Base-by-base conservation (phyloP, 2,888 invertebrate genomes). In the Melanargia galathea region DNA sequence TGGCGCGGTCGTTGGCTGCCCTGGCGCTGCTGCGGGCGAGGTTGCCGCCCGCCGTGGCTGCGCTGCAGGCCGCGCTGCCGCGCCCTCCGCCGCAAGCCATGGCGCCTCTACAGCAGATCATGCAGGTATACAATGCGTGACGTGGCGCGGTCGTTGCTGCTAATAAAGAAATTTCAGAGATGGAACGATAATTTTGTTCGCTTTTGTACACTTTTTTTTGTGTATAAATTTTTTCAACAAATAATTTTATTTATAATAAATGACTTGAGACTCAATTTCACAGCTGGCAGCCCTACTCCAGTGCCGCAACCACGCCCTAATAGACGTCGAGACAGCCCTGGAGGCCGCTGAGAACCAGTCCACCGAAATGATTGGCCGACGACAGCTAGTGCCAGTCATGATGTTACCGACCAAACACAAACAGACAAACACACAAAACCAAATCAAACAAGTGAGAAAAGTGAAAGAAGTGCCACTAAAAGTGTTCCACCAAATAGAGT, bases 291-390 rank as follows among this genome's bases (percentile, higher is more conserved):
- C 90, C 0, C 73, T 91, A 0, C 83, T 91, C 0, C 87, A 86
- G 62, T 87, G 90, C 68, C 84, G 87, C 0, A 89, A 91, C 75
- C 89, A 91, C 74, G 87, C 87, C 0, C 72, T 90, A 0, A 74
- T 90, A 35, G 92, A 92, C 75, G 92, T 92, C 0, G 92, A 92
- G 68, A 91, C 92, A 0, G 92, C 92, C 0, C 71, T 91, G 6
- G 92, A 92, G 68, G 92, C 92, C 0, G 92, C 91, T 0, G 92
- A 92, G 62, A 83, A 84, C 0, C 81, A 83, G 46, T 70, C 79
- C 2, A 55, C 81, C 0, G 84, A 82, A 3, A 75, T 73, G n/a
- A 67, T 79, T 2, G 84, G 84, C 0, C 77, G 74, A 0, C 73
- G 78, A 2, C 82, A 82, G 22, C 71, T 89, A 0, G 77, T 90